Conservation (phyloP, 2,888 invertebrate species). For the Petrolisthes cinctipes region DNA sequence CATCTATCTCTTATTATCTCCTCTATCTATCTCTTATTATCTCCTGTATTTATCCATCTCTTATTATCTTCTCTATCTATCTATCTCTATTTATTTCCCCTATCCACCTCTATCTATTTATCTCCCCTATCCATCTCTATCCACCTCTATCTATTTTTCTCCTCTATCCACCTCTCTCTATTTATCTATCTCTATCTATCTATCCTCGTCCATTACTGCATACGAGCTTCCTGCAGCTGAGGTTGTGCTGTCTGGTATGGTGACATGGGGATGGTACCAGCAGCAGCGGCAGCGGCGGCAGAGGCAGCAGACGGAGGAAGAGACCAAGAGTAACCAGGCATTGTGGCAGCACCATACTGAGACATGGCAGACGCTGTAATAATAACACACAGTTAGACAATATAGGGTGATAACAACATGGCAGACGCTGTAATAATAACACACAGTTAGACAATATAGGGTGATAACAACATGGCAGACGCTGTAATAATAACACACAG, state of each 20-base stretch:
- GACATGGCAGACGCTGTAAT: conserved; percentile 50
- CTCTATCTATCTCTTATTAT: too few relatives aligned
- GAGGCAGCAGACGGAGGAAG: conserved; percentile 45
- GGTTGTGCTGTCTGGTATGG: conserved; percentile 50
- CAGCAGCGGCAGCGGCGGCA: conserved; percentile 49
- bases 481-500: too few relatives aligned
- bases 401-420: too few relatives aligned
- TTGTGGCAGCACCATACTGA: conserved; percentile 43
- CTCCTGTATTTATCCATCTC: too few relatives aligned
- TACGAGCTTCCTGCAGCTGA: conserved; percentile 53
- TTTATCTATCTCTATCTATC: neutral
- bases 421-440: too few relatives aligned
- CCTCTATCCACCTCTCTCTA: neutral
- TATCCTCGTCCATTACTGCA: conserved; percentile 53
- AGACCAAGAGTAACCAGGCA: conserved; percentile 49
- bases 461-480: too few relatives aligned
- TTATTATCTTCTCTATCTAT: too few relatives aligned
- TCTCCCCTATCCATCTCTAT: conserved; percentile 15
- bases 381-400: too few relatives aligned
- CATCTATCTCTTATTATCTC: too few relatives aligned
- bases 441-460: too few relatives aligned
- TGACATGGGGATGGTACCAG: conserved; percentile 48
- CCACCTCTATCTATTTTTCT: neutral
- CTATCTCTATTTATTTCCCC: too few relatives aligned
- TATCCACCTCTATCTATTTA: too few relatives aligned